Evolutionary conservation across 2,888 invertebrate species (phyloP), one percentile per base, ranked within the genome.

Genomic region (Meta bourneti): DNA sequence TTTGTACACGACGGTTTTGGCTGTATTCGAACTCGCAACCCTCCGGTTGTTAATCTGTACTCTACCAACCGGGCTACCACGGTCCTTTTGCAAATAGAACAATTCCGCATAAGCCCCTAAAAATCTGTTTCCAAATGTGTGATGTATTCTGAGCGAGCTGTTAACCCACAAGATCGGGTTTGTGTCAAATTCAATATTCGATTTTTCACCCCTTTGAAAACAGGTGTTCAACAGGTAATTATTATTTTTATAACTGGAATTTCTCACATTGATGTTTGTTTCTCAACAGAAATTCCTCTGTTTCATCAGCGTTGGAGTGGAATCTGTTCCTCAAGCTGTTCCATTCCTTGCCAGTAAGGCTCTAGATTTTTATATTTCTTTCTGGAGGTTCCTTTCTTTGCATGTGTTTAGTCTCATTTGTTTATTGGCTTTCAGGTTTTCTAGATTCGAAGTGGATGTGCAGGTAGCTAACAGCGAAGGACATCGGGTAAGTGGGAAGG

Each of bases 381-480:
- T 11, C 9, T 51, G 11, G 11, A 19, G 2, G 16, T 70, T 8
- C 34, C 8, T 34, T 4, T 4, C 6, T 48, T 81, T n/a, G 7
- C 8, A 1, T 70, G 8, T n/a, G 70, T 9, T 11, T 11, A 13
- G 5, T 52, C n/a, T 79, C 0, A 51, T 16, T 49, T 61, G 19
- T 79, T 6, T 5, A 79, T n/a, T 74, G 70, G 52, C n/a, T 89
- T 75, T 19, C 19, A 90, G 90, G 13, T n/a, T 86, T 49, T 77
- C 80, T 51, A 86, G 74, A 51, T 90, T 81, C 20, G 51, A 87
- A n/a, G 72, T 91, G 61, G 78, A 91, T 69, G 82, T 79, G 7
- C 91, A 91, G 51, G 83, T 78, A 9, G 75, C 91, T 20, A 88
- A 87, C 11, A 91, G 91, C 69, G 91, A 91, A 87, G 91, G 91